Evolutionary conservation across 2,797 vertebrate species (phyloP).

Genomic region (Sardinella longiceps): DNA sequence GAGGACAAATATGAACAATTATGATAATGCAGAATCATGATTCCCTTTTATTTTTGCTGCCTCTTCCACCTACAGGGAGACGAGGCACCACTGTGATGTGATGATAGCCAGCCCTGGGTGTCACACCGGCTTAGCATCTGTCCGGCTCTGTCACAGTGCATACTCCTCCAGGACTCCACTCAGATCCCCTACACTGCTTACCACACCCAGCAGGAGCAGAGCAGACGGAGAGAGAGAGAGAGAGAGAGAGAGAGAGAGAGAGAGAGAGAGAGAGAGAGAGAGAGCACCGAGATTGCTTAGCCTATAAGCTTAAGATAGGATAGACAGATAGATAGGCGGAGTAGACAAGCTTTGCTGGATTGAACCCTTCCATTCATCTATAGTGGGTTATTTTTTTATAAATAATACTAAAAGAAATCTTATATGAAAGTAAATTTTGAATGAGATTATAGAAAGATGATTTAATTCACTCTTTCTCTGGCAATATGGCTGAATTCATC

Average conservation of each 20-base stretch:
- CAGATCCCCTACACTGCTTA: slow-evolving; percentile 57
- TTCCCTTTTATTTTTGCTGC: slow-evolving; percentile 11
- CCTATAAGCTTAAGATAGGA: slow-evolving; percentile 59
- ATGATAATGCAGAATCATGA: neutral
- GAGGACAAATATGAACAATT: slow-evolving; percentile 27
- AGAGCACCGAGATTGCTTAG: slow-evolving; percentile 63
- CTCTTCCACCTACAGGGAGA: slow-evolving; percentile 45
- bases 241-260: too few relatives aligned
- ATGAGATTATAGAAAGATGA: neutral
- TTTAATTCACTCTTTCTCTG: neutral
- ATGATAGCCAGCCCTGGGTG: slow-evolving; percentile 71
- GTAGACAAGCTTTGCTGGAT: slow-evolving; percentile 68
- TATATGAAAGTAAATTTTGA: neutral
- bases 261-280: too few relatives aligned
- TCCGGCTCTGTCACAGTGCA: slow-evolving; percentile 68
- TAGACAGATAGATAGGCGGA: slow-evolving; percentile 46
- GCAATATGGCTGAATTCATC: neutral
- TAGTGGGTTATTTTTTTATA: neutral
- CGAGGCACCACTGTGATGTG: slow-evolving; percentile 70
- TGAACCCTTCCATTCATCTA: slow-evolving; percentile 43
- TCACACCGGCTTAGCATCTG: slow-evolving; percentile 78
- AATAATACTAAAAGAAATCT: too few relatives aligned
- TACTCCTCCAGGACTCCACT: slow-evolving; percentile 66
- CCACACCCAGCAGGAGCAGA: slow-evolving; percentile 72
- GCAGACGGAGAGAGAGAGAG: too few relatives aligned